Conservation (phyloP, 2,888 invertebrate species). For the Thereva unica region DNA sequence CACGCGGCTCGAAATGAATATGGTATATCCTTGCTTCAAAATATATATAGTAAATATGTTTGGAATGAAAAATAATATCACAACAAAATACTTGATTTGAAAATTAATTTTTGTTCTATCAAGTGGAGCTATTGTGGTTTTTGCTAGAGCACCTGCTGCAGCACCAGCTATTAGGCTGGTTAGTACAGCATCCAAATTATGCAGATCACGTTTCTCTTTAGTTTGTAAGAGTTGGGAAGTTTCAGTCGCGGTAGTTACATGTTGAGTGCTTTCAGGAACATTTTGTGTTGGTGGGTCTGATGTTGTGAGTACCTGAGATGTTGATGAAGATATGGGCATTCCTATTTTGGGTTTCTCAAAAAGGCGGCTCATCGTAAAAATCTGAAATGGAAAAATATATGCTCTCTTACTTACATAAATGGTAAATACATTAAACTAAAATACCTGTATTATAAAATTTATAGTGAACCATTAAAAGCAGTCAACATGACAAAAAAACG, state of each 20-base stretch:
- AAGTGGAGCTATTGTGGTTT: constrained; percentile 94
- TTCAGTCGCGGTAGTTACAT: background rate
- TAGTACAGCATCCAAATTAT: constrained; percentile 67
- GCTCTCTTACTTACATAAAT: too few relatives aligned
- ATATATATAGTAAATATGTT: background rate
- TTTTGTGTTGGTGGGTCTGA: background rate
- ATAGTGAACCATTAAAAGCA: background rate
- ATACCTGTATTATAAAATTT: too few relatives aligned
- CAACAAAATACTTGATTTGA: constrained; percentile 71
- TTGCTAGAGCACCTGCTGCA: constrained; percentile 90
- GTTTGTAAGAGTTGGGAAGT: background rate
- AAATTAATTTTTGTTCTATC: constrained; percentile 99
- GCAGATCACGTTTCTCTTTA: constrained; percentile 48
- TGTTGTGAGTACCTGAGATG: background rate
- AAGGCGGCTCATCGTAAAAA: constrained; percentile 55
- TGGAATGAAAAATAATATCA: background rate
- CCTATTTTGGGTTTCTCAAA: constrained; percentile 56
- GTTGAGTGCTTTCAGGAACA: background rate
- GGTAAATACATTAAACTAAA: too few relatives aligned
- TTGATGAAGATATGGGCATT: constrained; percentile 54
- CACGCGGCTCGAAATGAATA: constrained; percentile 75
- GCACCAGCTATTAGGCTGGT: constrained; percentile 92
- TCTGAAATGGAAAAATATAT: background rate
- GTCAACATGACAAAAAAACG: too few relatives aligned
- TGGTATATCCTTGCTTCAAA: constrained; percentile 63